These are phyloP conservation scores for Rousettus leschenaultii DNA, from an alignment of 2,113 vertebrate species.

Conservation along the genomic window DNA sequence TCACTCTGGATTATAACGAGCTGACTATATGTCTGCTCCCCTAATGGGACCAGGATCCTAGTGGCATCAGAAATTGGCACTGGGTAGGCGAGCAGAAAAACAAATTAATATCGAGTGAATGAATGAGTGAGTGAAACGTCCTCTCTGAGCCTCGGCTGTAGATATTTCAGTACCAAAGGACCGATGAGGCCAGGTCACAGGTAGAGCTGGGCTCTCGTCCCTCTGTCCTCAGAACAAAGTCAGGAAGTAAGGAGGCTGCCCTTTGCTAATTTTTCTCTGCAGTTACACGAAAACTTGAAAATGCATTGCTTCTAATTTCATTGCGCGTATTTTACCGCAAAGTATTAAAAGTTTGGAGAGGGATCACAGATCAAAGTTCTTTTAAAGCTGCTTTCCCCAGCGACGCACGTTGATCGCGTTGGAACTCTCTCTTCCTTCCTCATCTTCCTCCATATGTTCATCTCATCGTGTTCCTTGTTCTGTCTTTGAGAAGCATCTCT, in stretches of 20 bases:
- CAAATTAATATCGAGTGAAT: not conserved
- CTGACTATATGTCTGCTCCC: not conserved
- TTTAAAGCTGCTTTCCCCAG: not conserved
- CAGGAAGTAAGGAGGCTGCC: not conserved
- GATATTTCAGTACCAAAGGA: too few species aligned
- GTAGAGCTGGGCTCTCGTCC: not conserved
- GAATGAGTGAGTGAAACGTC: not conserved
- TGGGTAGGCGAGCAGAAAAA: not conserved
- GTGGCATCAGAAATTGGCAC: not conserved
- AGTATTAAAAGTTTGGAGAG: not conserved
- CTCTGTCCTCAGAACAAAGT: not conserved
- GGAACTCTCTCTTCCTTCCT: not conserved
- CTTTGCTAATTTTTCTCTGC: not conserved
- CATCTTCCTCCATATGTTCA: not conserved
- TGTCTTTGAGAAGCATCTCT: not conserved
- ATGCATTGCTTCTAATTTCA: conserved; percentile 14
- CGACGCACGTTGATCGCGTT: not conserved
- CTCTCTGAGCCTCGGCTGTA: not conserved
- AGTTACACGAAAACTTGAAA: not conserved
- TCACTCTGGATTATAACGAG: not conserved
- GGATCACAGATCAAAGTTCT: not conserved
- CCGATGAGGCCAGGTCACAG: rapidly evolving
- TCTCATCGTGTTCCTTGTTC: not conserved
- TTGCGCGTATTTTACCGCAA: conserved; percentile 26
- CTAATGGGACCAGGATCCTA: not conserved